phyloP scores from a whole-genome alignment of 2,797 vertebrate genomes.

The Myotis daubentonii region DNA sequence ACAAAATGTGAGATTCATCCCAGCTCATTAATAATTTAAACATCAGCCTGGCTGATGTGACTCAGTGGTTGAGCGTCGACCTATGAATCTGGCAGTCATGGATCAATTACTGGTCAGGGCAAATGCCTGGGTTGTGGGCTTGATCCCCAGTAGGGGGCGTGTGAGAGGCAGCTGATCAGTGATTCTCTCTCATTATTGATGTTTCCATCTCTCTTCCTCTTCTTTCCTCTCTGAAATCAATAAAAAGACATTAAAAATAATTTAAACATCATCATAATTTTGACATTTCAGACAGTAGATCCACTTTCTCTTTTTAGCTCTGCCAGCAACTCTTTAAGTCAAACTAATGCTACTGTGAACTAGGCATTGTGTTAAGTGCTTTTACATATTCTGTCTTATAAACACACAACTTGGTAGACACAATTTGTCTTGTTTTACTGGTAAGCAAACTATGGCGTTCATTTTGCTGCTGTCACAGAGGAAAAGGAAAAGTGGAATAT shows the following conservation, averaged over 20 bases:
- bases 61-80: no score
- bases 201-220: no score
- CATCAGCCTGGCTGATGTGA: not conserved
- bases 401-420: not conserved
- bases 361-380: not conserved
- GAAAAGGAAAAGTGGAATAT: not conserved
- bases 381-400: not conserved
- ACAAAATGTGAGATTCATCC: not conserved
- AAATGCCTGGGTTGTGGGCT: no score
- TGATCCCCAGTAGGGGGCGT: no score
- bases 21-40: not conserved
- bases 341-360: not conserved
- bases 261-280: not conserved
- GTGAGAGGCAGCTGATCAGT: no score
- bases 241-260: not conserved
- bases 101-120: no score
- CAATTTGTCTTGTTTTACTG: not conserved
- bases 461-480: not conserved
- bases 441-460: not conserved
- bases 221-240: no score
- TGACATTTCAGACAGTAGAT: not conserved
- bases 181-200: no score
- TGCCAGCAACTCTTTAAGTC: not conserved
- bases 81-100: no score
- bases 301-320: not conserved